Evolutionary conservation across 2,888 invertebrate genomes (phyloP), one percentile per base, ranked within the genome.

Genomic region (Lysandra coridon): DNA sequence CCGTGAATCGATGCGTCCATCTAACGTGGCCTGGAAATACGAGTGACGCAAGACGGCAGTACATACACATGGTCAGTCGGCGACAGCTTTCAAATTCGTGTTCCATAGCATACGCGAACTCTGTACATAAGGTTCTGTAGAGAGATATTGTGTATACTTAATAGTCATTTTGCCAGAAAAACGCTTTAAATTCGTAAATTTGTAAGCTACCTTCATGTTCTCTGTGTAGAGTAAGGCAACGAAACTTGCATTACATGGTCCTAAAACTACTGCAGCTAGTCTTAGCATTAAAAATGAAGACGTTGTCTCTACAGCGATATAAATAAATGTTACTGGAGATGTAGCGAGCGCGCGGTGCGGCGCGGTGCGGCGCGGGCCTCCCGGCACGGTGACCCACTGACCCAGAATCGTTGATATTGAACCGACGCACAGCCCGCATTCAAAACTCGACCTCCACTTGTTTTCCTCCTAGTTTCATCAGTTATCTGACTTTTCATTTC

Each of bases 371-470:
- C 53, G 83, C 88, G 84, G 89, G 88, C 84, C 83, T 83, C 85
- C 86, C 86, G 92, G 88, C 94, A 91, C 87, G 88, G 88, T 94
- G 94, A 90, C 94, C 93, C 92, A 94, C 94, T 94, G 90, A 93
- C 94, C 94, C 90, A 94, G 92, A 92, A 92, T 88, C 86, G 88
- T 89, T 93, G 93, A 93, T 94, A 94, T 94, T 94, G 94, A 94
- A 94, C 94, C 93, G 89, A 90, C 91, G 90, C 90, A 89, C 88
- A 87, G 88, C 90, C 89, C 90, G 90, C 89, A 90, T 91, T 90
- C 91, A 88, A 91, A 92, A 91, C 87, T 85, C 91, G 90, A 91
- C 93, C 93, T 92, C 93, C 87, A 91, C 90, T 91, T 88, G 86
- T 88, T 92, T 90, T 87, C 88, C 88, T 88, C 88, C 87, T 83